A percentile compares a stretch with the other conserved stretches of the same genome.
These are phyloP conservation scores for Neopelma chrysocephalum DNA, from an alignment of 2,797 vertebrate species.

Conservation along the genomic window DNA sequence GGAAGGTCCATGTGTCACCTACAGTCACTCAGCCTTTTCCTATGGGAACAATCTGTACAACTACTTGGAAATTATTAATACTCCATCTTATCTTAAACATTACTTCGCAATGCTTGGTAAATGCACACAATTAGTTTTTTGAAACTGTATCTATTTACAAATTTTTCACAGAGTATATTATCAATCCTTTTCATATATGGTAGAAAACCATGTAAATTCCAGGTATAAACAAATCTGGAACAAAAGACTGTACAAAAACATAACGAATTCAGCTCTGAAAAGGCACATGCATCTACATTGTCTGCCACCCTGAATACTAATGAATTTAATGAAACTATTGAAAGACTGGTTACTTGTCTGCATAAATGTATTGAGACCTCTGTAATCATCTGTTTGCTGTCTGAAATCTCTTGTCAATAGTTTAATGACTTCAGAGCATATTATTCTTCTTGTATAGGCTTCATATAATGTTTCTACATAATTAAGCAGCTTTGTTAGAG, in stretches of 20 bases:
- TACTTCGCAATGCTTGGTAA: not conserved
- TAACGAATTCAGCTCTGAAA: slow-evolving; percentile 61
- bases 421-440: slow-evolving; percentile 66
- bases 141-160: not conserved
- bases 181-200: not conserved
- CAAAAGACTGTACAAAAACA: slow-evolving; percentile 58
- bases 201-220: not conserved
- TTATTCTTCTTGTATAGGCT: slow-evolving; percentile 58
- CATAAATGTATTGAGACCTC: slow-evolving; percentile 52
- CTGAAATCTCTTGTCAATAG: slow-evolving; percentile 64
- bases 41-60: not conserved
- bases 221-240: slow-evolving; percentile 55
- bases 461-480: slow-evolving; percentile 68
- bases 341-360: slow-evolving; percentile 51
- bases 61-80: not conserved
- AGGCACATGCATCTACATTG: slow-evolving; percentile 50
- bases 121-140: not conserved
- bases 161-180: not conserved
- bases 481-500: slow-evolving; percentile 69
- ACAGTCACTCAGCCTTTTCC: not conserved
- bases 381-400: slow-evolving; percentile 64
- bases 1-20: not conserved
- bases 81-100: not conserved
- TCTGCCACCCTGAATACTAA: slow-evolving; percentile 56
- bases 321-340: slow-evolving; percentile 68